These are phyloP conservation scores for Holotrichia oblita DNA, from an alignment of 1,140 invertebrate species.

Conservation along the genomic window DNA sequence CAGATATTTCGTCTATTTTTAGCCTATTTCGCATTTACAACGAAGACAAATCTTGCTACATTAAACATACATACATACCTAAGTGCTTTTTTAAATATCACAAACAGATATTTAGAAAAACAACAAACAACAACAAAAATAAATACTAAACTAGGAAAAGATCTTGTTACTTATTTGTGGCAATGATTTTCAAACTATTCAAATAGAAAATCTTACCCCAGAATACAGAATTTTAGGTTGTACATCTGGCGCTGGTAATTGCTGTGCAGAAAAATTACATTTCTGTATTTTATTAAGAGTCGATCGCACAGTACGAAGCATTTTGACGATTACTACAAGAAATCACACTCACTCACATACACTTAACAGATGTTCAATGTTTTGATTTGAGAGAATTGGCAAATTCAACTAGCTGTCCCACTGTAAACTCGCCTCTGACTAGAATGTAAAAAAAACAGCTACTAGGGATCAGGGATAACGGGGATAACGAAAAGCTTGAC, in stretches of 20 bases:
- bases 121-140: not conserved
- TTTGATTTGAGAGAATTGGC: too few relatives aligned
- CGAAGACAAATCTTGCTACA: too few relatives aligned
- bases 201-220: slow-evolving; percentile 65
- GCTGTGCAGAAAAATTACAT: slow-evolving; percentile 62
- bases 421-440: too few relatives aligned
- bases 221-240: slow-evolving; percentile 72
- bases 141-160: too few relatives aligned
- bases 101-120: not conserved
- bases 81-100: not conserved
- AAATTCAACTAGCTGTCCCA: too few relatives aligned
- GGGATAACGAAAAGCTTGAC: too few relatives aligned
- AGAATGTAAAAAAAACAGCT: too few relatives aligned
- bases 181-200: not conserved
- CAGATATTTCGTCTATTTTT: too few relatives aligned
- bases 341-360: not conserved
- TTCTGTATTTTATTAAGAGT: slow-evolving; percentile 57
- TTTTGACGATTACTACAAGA: slow-evolving; percentile 48
- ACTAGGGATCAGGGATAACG: too few relatives aligned
- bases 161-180: too few relatives aligned
- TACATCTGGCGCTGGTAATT: slow-evolving; percentile 65
- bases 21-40: too few relatives aligned
- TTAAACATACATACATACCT: not conserved
- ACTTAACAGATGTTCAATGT: too few relatives aligned
- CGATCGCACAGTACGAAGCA: slow-evolving; percentile 62